Conservation (phyloP, 2,113 vertebrate genomes). For the Sceloporus tristichus region DNA sequence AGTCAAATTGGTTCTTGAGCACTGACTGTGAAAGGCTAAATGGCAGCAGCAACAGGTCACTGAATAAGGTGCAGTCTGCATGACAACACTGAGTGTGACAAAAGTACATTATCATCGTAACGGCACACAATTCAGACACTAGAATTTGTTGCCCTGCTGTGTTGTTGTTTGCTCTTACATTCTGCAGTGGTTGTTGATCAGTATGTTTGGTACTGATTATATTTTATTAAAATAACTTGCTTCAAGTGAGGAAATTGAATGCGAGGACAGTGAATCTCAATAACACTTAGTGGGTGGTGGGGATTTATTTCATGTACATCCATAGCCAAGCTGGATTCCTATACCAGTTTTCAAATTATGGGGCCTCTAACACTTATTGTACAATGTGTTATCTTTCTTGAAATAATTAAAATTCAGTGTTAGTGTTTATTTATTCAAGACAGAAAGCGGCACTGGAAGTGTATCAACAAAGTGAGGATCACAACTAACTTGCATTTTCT, state of each 20-base stretch:
- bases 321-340: neutral
- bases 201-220: neutral
- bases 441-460: neutral
- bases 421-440: neutral
- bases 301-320: neutral
- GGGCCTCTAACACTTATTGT: too few species aligned
- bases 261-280: neutral
- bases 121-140: neutral
- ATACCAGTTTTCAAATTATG: too few species aligned
- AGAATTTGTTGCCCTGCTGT: neutral
- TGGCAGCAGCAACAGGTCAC: constrained; percentile 15
- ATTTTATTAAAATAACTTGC: neutral
- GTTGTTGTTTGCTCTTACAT: neutral
- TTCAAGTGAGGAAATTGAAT: neutral
- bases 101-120: neutral
- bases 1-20: neutral
- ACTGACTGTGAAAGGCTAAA: constrained; percentile 12
- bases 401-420: too few species aligned
- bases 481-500: neutral
- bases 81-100: neutral
- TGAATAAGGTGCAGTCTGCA: constrained; percentile 4
- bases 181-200: neutral
- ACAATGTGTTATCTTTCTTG: too few species aligned
- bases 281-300: neutral
- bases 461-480: neutral